Evolutionary conservation across 2,888 invertebrate genomes (phyloP).

Genomic region (Latrodectus hesperus): DNA sequence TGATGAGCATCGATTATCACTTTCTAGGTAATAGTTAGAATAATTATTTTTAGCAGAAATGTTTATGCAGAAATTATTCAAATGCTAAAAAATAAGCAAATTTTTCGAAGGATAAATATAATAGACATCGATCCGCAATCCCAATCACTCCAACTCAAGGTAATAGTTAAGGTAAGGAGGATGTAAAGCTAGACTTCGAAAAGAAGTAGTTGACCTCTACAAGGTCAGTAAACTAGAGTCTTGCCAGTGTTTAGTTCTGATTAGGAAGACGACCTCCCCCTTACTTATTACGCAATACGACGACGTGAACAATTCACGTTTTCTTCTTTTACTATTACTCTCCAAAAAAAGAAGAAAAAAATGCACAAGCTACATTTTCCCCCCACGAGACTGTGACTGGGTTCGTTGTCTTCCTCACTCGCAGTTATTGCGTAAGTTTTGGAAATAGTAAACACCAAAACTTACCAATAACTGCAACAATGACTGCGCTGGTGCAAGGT

Average conservation of each 20-base stretch:
- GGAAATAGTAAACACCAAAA: background rate
- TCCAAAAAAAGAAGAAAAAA: background rate
- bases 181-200: background rate
- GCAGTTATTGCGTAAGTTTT: background rate
- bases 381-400: background rate
- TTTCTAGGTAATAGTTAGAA: no score
- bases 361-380: background rate
- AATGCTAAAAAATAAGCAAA: no score
- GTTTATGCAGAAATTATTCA: no score
- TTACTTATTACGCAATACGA: background rate
- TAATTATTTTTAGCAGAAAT: no score
- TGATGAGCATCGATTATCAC: no score
- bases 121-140: no score
- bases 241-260: background rate
- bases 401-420: slow-evolving; percentile 2
- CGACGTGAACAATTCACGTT: background rate
- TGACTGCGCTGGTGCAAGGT: no score
- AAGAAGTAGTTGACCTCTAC: slow-evolving; percentile 5
- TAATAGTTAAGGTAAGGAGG: background rate
- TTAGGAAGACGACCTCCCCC: background rate
- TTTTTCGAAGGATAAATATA: no score
- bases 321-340: background rate
- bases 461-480: no score
- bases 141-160: background rate
- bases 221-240: background rate